These are phyloP conservation scores for Pachliopta kotzebuea DNA, from an alignment of 2,888 invertebrate genomes.

Conservation along the genomic window DNA sequence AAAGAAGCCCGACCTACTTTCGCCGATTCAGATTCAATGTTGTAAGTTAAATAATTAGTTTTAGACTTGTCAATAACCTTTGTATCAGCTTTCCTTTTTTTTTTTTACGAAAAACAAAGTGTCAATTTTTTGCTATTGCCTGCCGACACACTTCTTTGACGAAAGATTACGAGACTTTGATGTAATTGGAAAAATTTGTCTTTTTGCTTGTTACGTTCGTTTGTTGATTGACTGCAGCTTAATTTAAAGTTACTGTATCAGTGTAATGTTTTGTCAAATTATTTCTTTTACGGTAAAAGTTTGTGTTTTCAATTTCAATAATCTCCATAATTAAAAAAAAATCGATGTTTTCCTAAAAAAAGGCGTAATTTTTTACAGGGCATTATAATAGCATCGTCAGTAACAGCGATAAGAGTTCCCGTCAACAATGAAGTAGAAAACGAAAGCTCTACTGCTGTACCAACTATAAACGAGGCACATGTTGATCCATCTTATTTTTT, in stretches of 20 bases:
- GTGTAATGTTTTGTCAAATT: too few relatives aligned
- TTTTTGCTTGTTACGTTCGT: conserved; percentile 39
- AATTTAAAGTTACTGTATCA: conserved; percentile 3
- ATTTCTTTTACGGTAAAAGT: too few relatives aligned
- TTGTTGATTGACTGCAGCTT: conserved; percentile 37
- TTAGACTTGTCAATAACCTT: conserved; percentile 21
- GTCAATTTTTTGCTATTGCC: conserved; percentile 52
- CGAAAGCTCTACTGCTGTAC: conserved; percentile 36
- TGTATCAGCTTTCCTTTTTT: conserved; percentile 20
- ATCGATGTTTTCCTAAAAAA: too few relatives aligned
- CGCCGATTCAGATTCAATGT: conserved; percentile 9
- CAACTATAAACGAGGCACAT: conserved; percentile 39
- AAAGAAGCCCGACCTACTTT: conserved; percentile 20
- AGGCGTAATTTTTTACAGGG: conserved; percentile 49
- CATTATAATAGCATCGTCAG: conserved; percentile 44
- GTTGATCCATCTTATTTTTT: conserved; percentile 53
- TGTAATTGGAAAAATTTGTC: conserved; percentile 49
- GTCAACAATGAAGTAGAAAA: conserved; percentile 46
- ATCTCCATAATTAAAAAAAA: too few relatives aligned
- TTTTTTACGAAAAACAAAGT: conserved; percentile 26
- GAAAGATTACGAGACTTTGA: conserved; percentile 59
- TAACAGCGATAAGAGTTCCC: conserved; percentile 59
- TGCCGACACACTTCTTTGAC: conserved; percentile 62
- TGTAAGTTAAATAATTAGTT: conserved; percentile 15
- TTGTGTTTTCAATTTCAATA: too few relatives aligned